These are phyloP conservation scores for Arctocebus calabarensis DNA, from an alignment of 2,797 vertebrate species.

Conservation along the genomic window DNA sequence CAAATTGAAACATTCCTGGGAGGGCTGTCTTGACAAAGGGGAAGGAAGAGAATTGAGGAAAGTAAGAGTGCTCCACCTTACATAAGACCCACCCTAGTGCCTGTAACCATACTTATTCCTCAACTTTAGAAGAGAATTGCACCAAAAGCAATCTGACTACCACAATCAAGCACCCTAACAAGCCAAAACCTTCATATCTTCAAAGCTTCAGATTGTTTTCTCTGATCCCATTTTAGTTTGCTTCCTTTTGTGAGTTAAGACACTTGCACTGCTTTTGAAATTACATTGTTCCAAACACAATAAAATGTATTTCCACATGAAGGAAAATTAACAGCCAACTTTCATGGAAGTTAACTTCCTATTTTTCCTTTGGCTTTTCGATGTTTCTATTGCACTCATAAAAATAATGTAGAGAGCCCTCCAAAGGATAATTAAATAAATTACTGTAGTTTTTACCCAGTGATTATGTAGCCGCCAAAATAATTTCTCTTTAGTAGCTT, in stretches of 20 bases:
- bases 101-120: not conserved
- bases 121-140: not conserved
- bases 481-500: conserved; percentile 69
- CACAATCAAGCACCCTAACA: not conserved
- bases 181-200: not conserved
- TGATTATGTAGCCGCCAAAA: conserved; percentile 52
- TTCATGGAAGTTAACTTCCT: conserved; percentile 68
- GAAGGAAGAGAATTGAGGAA: not conserved
- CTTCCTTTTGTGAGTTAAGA: conserved; percentile 52
- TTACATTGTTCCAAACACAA: conserved; percentile 63
- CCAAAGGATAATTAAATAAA: conserved; percentile 74
- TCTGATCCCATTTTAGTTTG: not conserved
- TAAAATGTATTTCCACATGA: conserved; percentile 68
- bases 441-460: conserved; percentile 62
- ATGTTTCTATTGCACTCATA: conserved; percentile 65
- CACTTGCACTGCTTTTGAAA: conserved; percentile 61
- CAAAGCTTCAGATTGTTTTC: conserved; percentile 21
- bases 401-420: conserved; percentile 69
- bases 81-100: not conserved
- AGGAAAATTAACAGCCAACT: conserved; percentile 75
- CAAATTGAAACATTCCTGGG: not conserved
- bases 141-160: not conserved
- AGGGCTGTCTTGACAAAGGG: conserved; percentile 1
- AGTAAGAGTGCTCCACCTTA: not conserved
- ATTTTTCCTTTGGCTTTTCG: conserved; percentile 68